phyloP scores from a whole-genome alignment of 1,140 invertebrate species.

The Prorops nasuta region DNA sequence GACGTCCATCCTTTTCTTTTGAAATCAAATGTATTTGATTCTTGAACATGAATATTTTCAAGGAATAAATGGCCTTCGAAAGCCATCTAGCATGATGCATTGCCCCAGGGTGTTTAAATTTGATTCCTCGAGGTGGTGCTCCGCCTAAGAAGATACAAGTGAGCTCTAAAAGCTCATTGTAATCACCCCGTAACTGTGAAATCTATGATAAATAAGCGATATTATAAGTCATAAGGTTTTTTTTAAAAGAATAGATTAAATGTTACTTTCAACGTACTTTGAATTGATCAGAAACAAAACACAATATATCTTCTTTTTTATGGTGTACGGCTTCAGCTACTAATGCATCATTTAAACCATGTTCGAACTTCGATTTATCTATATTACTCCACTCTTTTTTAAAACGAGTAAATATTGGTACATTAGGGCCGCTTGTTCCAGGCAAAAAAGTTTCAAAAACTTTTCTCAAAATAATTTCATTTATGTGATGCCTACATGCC shows the following conservation, averaged over 20 bases:
- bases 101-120: conserved; percentile 26
- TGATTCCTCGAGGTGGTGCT: conserved; percentile 29
- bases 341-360: not conserved
- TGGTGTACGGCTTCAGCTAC: not conserved
- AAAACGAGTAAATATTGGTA: conserved; percentile 21
- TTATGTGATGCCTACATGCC: conserved; percentile 20
- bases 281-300: not conserved
- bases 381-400: no score
- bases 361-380: not conserved
- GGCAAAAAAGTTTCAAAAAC: conserved; percentile 11
- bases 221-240: no score
- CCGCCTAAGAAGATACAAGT: conserved; percentile 27
- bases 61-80: conserved; percentile 40
- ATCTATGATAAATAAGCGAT: no score
- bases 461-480: conserved; percentile 19
- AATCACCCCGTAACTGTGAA: conserved; percentile 28
- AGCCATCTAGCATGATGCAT: conserved; percentile 43
- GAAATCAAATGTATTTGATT: conserved; percentile 29
- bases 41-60: conserved; percentile 42
- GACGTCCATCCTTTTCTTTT: conserved; percentile 19
- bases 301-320: not conserved
- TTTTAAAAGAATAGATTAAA: no score
- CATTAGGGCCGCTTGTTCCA: not conserved
- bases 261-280: conserved; percentile 1
- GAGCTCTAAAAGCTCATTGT: conserved; percentile 31